Evolutionary conservation across 2,113 vertebrate genomes (phyloP).

Genomic region (Turnix velox): DNA sequence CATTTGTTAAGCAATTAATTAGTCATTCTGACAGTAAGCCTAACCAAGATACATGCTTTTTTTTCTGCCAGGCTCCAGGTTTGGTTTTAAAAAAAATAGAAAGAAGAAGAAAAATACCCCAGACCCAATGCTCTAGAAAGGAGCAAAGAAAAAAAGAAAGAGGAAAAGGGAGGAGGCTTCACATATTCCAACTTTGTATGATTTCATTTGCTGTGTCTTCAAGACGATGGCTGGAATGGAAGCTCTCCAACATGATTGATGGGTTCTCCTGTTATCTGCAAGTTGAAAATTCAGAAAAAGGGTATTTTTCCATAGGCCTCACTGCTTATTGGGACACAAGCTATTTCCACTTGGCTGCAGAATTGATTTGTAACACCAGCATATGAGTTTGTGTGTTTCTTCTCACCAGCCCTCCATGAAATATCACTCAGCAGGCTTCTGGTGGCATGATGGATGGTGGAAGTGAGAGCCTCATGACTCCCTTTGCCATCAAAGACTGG

Average conservation of each 20-base stretch:
- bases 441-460: slow-evolving; percentile 64
- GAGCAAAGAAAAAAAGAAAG: background rate
- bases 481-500: slow-evolving; percentile 55
- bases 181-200: slow-evolving; percentile 87
- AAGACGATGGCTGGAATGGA: slow-evolving; percentile 76
- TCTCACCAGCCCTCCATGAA: slow-evolving; percentile 77
- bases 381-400: slow-evolving; percentile 89
- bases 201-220: slow-evolving; percentile 80
- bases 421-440: slow-evolving; percentile 59
- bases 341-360: slow-evolving; percentile 79
- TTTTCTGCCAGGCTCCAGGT: slow-evolving; percentile 66
- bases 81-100: slow-evolving; percentile 56
- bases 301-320: slow-evolving; percentile 71
- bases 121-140: background rate
- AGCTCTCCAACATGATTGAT: slow-evolving; percentile 87
- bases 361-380: slow-evolving; percentile 86
- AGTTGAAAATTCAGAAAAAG: slow-evolving; percentile 78
- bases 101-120: background rate
- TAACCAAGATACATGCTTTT: slow-evolving; percentile 68
- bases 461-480: slow-evolving; percentile 31
- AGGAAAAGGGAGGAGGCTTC: slow-evolving; percentile 39
- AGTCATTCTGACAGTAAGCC: slow-evolving; percentile 83
- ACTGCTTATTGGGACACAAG: slow-evolving; percentile 76
- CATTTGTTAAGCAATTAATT: slow-evolving; percentile 83
- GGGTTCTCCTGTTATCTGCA: slow-evolving; percentile 87